Base-by-base conservation (phyloP, 2,113 vertebrate genomes). In the Atherinomorus stipes region DNA sequence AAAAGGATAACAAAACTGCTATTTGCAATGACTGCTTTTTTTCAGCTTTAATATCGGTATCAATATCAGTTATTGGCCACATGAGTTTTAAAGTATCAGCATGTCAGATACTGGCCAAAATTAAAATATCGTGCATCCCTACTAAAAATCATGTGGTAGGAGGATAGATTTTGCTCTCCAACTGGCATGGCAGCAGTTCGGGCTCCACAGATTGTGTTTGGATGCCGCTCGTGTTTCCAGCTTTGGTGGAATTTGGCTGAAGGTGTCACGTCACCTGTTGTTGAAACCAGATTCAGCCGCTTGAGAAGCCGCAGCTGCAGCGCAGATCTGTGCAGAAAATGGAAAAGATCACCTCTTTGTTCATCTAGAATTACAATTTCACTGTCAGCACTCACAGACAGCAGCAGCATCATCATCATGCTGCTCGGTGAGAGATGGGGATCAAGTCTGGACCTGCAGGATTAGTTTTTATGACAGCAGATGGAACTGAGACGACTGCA, bases 401-500 rank as follows among this genome's bases (percentile, higher is more conserved):
- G 37, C 50, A 28, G n/a, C 7, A 23, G 37, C 50, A 28, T 28
- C 7, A 23, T 44, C 9, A 61, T 31, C 58, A 62, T 53, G 58
- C 0, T 42, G n/a, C n/a, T 66, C 61, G 26, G 45, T 58, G 62
- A 31, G 38, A 51, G 47, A 65, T 44, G 47, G 44, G 47, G 34
- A 47, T 44, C 63, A 59, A 52, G 63, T 45, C 3, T 66, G 7
- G 38, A 28, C 31, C 28, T 42, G 63, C 63, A 66, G 54, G 19
- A 38, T 26, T 7, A 40, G 31, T 4, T 15, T 19, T 15, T 18
- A 51, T 22, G 26, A 45, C n/a, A 1, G 44, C 10, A 50, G 42
- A 25, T 13, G 25, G 42, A 21, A 11, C 19, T 15, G 12, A 7
- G 21, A 13, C 40, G 40, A 42, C 12, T 13, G 13, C 40, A 42